Evolutionary conservation across 2,797 vertebrate genomes (phyloP).

Genomic region (Jordanella pulchra): DNA sequence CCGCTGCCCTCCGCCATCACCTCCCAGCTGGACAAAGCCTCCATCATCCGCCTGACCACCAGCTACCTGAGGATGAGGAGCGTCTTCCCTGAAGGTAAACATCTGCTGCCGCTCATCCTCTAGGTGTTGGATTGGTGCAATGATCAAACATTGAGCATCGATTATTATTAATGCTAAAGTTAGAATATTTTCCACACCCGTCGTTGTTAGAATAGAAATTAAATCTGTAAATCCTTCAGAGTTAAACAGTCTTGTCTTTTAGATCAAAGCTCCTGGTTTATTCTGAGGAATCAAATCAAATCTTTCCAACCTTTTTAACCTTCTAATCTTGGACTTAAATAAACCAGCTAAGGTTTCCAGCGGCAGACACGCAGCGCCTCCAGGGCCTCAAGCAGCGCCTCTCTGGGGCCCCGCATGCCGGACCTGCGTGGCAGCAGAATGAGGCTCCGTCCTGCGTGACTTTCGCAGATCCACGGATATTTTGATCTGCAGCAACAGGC

Average conservation of each 20-base stretch:
- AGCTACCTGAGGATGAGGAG: slow-evolving; percentile 98
- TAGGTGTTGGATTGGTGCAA: neutral
- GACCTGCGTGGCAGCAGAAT: slow-evolving; percentile 36
- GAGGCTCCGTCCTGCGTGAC: slow-evolving; percentile 80
- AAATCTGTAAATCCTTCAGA: too few species aligned
- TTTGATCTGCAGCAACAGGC: slow-evolving; percentile 47
- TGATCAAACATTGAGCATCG: too few species aligned
- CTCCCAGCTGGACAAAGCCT: slow-evolving; percentile 97
- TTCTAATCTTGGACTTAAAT: too few species aligned
- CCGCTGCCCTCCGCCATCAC: slow-evolving; percentile 97
- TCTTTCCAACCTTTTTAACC: too few species aligned
- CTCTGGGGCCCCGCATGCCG: slow-evolving; percentile 25
- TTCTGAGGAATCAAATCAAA: too few species aligned
- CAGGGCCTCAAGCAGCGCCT: neutral
- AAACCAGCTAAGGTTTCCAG: too few species aligned
- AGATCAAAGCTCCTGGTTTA: too few species aligned
- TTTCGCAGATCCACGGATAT: slow-evolving; percentile 83
- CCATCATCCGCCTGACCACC: slow-evolving; percentile 96
- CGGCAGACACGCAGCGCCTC: too few species aligned
- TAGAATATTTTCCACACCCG: too few species aligned
- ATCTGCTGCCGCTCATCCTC: neutral
- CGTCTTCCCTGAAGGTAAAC: slow-evolving; percentile 94
- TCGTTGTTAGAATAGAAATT: too few species aligned
- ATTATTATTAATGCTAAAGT: too few species aligned
- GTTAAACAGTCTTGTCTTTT: too few species aligned